These are phyloP conservation scores for Tinamus major DNA, from an alignment of 2,797 vertebrate species.

Conservation along the genomic window DNA sequence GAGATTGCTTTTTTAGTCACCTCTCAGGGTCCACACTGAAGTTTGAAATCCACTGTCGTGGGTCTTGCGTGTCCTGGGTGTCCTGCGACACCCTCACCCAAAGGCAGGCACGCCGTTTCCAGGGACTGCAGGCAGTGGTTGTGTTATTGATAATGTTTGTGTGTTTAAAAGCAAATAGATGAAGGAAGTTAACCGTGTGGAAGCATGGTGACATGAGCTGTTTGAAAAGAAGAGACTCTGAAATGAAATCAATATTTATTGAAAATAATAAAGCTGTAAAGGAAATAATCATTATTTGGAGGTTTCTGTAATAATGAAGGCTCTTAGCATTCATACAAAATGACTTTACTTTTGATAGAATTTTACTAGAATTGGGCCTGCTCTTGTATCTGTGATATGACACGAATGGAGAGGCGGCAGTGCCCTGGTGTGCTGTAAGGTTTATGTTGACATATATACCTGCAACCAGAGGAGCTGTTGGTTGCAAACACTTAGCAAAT, in stretches of 20 bases:
- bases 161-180: too few relatives aligned
- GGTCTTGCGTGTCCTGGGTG: neutral
- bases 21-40: neutral
- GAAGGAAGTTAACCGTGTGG: neutral
- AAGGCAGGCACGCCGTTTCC: conserved; percentile 14
- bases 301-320: neutral
- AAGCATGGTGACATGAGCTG: neutral
- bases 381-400: neutral
- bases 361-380: neutral
- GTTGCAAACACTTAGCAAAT: neutral
- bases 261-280: neutral
- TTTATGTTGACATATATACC: neutral
- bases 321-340: neutral
- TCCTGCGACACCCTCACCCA: neutral
- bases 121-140: neutral
- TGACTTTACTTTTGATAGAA: neutral
- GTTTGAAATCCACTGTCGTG: neutral
- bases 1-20: neutral
- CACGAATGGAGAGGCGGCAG: neutral
- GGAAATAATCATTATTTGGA: neutral
- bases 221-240: neutral
- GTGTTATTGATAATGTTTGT: neutral
- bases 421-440: neutral
- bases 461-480: neutral
- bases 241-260: conserved; percentile 3